Evolutionary conservation across 2,888 invertebrate genomes (phyloP).

Genomic region (Noctua janthe): DNA sequence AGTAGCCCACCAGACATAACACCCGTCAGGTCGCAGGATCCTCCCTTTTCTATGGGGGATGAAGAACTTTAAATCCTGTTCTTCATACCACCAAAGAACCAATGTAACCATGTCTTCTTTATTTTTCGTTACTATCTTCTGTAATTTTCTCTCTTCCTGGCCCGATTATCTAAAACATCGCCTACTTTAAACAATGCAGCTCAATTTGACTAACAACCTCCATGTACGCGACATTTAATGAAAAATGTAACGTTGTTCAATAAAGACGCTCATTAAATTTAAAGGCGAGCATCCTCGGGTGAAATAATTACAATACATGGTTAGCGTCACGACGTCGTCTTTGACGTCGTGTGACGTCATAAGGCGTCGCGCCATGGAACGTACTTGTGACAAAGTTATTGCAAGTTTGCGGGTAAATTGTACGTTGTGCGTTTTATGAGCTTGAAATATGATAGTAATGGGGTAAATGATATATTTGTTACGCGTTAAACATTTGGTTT

Average conservation of each 20-base stretch:
- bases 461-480: slow-evolving; percentile 31
- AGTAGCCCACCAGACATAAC: no score
- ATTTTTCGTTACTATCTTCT: background rate
- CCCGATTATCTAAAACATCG: slow-evolving; percentile 27
- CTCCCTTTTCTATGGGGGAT: no score
- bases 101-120: background rate
- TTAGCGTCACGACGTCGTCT: slow-evolving; percentile 30
- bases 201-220: slow-evolving; percentile 33
- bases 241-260: slow-evolving; percentile 51
- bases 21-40: no score
- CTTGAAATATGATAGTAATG: slow-evolving; percentile 42
- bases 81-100: no score
- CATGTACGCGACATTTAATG: slow-evolving; percentile 24
- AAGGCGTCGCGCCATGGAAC: slow-evolving; percentile 23
- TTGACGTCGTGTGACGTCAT: slow-evolving; percentile 36
- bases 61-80: no score
- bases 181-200: slow-evolving; percentile 18
- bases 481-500: background rate
- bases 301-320: slow-evolving; percentile 64
- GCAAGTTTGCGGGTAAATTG: slow-evolving; percentile 49
- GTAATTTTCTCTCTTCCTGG: background rate
- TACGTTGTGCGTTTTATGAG: slow-evolving; percentile 46
- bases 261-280: slow-evolving; percentile 62
- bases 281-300: slow-evolving; percentile 43
- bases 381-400: slow-evolving; percentile 42